Conservation (phyloP, 2,797 vertebrate species). For the Rhinogobio ventralis region DNA sequence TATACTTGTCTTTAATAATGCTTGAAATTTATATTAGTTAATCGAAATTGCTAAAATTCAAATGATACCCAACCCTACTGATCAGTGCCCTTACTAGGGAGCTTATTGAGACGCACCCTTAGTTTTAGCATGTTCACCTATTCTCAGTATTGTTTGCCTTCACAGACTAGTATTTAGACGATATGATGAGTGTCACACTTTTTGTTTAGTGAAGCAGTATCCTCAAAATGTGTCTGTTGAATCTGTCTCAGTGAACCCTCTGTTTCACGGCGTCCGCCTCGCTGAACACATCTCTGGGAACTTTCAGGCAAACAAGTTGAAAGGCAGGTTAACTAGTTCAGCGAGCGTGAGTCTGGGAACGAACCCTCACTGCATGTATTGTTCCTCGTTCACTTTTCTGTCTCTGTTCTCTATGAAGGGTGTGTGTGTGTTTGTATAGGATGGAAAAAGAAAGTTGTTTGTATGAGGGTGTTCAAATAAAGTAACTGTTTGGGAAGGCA, state of each 20-base stretch:
- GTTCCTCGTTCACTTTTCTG: background rate
- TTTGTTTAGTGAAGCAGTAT: background rate
- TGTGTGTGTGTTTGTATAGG: slow-evolving; percentile 20
- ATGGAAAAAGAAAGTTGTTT: slow-evolving; percentile 9
- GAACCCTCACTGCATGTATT: background rate
- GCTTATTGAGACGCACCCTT: background rate
- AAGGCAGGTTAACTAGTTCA: slow-evolving; percentile 59
- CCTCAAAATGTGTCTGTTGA: slow-evolving; percentile 23
- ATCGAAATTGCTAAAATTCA: no score
- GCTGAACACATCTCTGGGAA: slow-evolving; percentile 72
- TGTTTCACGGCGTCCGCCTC: slow-evolving; percentile 61
- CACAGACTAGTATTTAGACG: background rate
- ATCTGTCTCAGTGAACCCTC: slow-evolving; percentile 67
- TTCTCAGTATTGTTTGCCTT: background rate
- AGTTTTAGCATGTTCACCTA: background rate
- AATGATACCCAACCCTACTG: background rate
- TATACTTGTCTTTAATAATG: no score
- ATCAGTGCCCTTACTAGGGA: background rate
- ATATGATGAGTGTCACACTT: background rate
- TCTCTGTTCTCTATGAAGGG: slow-evolving; percentile 9
- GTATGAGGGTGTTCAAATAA: background rate
- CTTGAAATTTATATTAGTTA: no score
- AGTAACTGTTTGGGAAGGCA: slow-evolving; percentile 10
- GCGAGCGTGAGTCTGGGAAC: slow-evolving; percentile 12
- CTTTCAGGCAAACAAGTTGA: slow-evolving; percentile 76